Base-by-base conservation (phyloP, 2,888 invertebrate genomes). In the Eupithecia abbreviata region DNA sequence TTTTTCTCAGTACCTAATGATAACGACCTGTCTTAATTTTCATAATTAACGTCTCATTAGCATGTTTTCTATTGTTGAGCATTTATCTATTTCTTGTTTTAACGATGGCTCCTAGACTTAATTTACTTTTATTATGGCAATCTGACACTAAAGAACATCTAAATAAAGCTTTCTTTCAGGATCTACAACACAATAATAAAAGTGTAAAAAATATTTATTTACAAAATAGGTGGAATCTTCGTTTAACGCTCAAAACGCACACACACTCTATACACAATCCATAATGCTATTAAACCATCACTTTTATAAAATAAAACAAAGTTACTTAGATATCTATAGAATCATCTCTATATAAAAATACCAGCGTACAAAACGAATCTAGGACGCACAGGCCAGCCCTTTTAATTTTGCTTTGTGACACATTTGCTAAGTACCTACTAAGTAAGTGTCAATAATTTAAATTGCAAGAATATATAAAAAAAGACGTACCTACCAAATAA, bases 191-290 rank as follows among this genome's bases (percentile, higher is more conserved):
- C 86, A 75, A 85, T 87, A 88, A 86, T 90, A 85, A 87, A 90
- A 89, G 91, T 93, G 93, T 94, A 93, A 93, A 94, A 94, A 90
- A 78, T 78, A 76, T 72, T 88, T 93, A 94, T 93, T 93, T 94
- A 94, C 94, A 94, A 93, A 93, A 93, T 93, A 94, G 94, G 94
- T 95, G 94, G 94, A 93, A 92, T 93, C 90, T 95, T 95, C 94
- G 93, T 93, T 91, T 91, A 93, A 91, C 90, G 88, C 88, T 90
- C 89, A 90, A 89, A 92, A 91, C 88, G 84, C 93, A 93, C 93
- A 89, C 93, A 90, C 90, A 77, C 76, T 73, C 71, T 77, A 86
- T 88, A 81, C 90, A 89, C 87, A 90, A 82, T 58, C 51, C 66
- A 82, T 78, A 81, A 82, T 82, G 78, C 81, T 83, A 73, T 74